Evolutionary conservation across 2,888 invertebrate species (phyloP), one percentile per base, ranked within the genome.

Genomic region (Diarsia brunnea): DNA sequence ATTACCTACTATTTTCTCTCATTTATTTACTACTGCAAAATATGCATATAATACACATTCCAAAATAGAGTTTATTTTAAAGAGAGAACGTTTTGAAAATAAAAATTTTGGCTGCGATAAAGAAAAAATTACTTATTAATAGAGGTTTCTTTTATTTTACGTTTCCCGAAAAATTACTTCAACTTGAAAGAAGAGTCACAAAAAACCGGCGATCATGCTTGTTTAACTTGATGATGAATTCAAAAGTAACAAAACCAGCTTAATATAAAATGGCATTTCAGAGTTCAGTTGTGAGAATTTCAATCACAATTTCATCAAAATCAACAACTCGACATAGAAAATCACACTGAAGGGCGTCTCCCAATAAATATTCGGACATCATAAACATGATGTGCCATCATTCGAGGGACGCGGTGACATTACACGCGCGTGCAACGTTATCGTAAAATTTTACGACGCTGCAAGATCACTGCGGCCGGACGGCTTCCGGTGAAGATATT

Each of bases 381-480:
- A 92, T 95, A 95, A 95, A 95, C 93, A 94, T 92, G 92, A 93
- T 90, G 89, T 83, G 88, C 90, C 92, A 92, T 94, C 92, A 92
- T 90, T 91, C 92, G 87, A 87, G 89, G 89, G 90, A 84, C 87
- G 85, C 87, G 85, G 88, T 89, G 90, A 90, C 91, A 88, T 90
- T 89, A 93, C 94, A 94, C 95, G 94, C 93, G 94, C 93, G 91
- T 89, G 89, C 82, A 77, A 86, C 91, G 94, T 95, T 93, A 94
- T 95, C 95, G 94, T 95, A 95, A 96, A 95, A 94, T 93, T 95
- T 96, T 96, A 96, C 94, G 95, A 96, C 84, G 83, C 69, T 84
- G 88, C 91, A 89, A 90, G 89, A 90, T 89, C 90, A 88, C 90
- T 88, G 90, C 88, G 89, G 89, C 87, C 86, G 87, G 82, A 84